These are phyloP conservation scores for Montipora efflorescens DNA, from an alignment of 64 coral and sea anemone genomes.

Conservation along the genomic window DNA sequence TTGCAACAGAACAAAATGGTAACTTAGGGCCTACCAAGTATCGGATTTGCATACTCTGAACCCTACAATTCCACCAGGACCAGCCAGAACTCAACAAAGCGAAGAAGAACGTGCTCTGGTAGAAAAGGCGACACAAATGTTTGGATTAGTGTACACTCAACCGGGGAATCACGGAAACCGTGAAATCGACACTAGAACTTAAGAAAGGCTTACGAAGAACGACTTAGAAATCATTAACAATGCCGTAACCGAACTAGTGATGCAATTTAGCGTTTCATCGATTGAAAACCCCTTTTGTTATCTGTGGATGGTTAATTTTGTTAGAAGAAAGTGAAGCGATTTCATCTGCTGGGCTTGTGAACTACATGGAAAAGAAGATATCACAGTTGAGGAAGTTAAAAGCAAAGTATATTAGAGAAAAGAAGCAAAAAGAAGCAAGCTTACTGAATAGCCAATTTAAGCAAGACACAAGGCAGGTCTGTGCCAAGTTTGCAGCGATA, in stretches of 20 bases:
- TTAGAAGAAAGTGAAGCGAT: too few species aligned
- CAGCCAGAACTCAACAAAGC: neutral
- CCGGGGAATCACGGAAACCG: neutral
- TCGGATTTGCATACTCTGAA: neutral
- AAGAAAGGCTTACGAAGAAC: conserved; percentile 5
- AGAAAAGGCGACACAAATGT: conserved; percentile 5
- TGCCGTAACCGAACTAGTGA: conserved; percentile 5
- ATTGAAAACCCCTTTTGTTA: conserved; percentile 3
- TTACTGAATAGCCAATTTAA: too few species aligned
- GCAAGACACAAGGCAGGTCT: too few species aligned
- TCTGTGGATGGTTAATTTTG: neutral
- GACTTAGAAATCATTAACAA: conserved; percentile 4
- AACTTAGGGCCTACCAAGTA: neutral
- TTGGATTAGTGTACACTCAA: conserved; percentile 9
- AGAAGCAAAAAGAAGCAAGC: too few species aligned
- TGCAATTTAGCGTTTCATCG: neutral
- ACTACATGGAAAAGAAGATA: too few species aligned
- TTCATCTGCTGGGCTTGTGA: too few species aligned
- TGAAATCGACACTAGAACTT: neutral
- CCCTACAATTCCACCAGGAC: neutral
- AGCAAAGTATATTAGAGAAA: too few species aligned
- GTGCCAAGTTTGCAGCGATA: too few species aligned
- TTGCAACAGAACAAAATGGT: conserved; percentile 33
- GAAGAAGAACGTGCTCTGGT: neutral
- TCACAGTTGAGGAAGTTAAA: too few species aligned